Evolutionary conservation across 1,140 invertebrate genomes (phyloP).

Genomic region (Philotrypesis tridentata): DNA sequence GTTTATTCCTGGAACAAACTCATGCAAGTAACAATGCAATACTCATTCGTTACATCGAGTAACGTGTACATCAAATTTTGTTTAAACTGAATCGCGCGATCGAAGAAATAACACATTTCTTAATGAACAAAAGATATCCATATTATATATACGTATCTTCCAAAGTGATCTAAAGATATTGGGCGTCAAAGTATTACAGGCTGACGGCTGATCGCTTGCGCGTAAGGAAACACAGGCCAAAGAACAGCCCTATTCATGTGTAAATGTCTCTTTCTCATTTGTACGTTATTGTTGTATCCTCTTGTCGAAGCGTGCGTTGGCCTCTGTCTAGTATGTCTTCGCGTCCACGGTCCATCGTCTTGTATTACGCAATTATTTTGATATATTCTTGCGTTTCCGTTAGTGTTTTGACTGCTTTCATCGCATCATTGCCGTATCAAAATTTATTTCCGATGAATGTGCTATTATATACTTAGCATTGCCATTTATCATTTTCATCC

Average conservation of each 20-base stretch:
- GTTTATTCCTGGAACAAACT: not conserved
- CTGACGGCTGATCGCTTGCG: not conserved
- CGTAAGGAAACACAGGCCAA: slow-evolving; percentile 36
- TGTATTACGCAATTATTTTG: not conserved
- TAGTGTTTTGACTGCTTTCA: slow-evolving; percentile 28
- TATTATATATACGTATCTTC: not conserved
- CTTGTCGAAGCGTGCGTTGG: not conserved
- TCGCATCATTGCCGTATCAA: not conserved
- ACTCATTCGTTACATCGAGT: not conserved
- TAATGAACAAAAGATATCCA: not conserved
- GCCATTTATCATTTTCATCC: slow-evolving; percentile 12
- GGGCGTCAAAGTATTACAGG: not conserved
- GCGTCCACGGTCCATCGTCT: not conserved
- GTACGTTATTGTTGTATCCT: not conserved
- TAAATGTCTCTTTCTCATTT: not conserved
- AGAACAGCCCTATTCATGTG: slow-evolving; percentile 29
- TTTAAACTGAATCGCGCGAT: not conserved
- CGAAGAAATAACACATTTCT: not conserved
- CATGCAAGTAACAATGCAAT: not conserved
- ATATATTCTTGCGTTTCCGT: slow-evolving; percentile 15
- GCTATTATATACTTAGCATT: slow-evolving; percentile 19
- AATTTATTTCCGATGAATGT: not conserved
- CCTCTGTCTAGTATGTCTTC: not conserved
- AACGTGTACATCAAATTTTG: not conserved
- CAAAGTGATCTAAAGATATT: slow-evolving; percentile 20